Evolutionary conservation across 92 coral and sea anemone species (phyloP).

Genomic region (Metridium senile): DNA sequence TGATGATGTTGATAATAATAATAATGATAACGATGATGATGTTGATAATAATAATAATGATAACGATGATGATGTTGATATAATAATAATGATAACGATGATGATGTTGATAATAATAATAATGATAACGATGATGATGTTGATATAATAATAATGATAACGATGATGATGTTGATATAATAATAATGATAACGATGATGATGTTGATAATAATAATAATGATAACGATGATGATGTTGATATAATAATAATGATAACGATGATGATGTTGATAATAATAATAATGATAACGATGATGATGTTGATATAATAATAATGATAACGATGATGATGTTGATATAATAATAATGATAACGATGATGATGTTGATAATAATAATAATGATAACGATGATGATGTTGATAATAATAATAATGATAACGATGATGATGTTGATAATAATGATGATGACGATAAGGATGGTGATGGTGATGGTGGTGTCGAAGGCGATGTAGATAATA

Average conservation of each 20-base stretch:
- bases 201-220: background rate
- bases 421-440: background rate
- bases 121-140: background rate
- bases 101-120: background rate
- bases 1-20: background rate
- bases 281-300: background rate
- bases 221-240: background rate
- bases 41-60: background rate
- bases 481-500: background rate
- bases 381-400: background rate
- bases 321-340: background rate
- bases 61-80: background rate
- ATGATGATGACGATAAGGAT: background rate
- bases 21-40: background rate
- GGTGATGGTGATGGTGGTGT: background rate
- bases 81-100: background rate
- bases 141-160: background rate
- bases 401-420: background rate
- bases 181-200: background rate
- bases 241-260: background rate
- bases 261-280: background rate
- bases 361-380: background rate
- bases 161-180: background rate
- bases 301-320: background rate
- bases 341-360: background rate